Conservation (phyloP, 2,888 invertebrate genomes). For the Erannis defoliaria region DNA sequence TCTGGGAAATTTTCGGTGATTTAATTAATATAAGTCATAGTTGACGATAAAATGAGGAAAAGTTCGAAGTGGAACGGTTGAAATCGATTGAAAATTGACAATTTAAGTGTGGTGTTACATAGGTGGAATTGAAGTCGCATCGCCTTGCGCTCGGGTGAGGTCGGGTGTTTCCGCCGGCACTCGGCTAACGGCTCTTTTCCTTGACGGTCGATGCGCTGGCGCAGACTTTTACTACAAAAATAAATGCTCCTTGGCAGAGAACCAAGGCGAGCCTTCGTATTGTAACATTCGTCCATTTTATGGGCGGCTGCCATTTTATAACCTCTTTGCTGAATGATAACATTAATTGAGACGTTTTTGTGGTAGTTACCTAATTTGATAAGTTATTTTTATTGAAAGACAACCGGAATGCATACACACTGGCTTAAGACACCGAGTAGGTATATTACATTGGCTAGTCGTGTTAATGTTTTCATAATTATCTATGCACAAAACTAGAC, state of each 20-base stretch:
- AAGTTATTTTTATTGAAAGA: conserved; percentile 7
- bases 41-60: conserved; percentile 47
- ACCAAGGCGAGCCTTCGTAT: conserved; percentile 83
- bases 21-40: conserved; percentile 32
- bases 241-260: conserved; percentile 84
- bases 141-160: conserved; percentile 60
- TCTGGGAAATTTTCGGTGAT: conserved; percentile 28
- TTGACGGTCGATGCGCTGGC: conserved; percentile 53
- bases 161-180: conserved; percentile 71
- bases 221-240: conserved; percentile 84
- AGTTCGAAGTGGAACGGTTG: conserved; percentile 38
- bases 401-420: too few species aligned
- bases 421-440: too few species aligned
- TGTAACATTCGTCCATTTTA: conserved; percentile 71
- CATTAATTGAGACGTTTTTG: conserved; percentile 29
- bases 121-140: conserved; percentile 62
- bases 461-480: too few species aligned
- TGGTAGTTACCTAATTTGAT: not conserved
- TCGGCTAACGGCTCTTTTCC: conserved; percentile 83
- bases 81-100: conserved; percentile 35
- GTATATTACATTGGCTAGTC: too few species aligned
- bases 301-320: conserved; percentile 64
- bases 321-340: conserved; percentile 33
- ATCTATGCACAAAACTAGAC: too few species aligned
- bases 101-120: conserved; percentile 53